Base-by-base conservation (phyloP, 1,140 invertebrate species). In the Oryctes rhinoceros region DNA sequence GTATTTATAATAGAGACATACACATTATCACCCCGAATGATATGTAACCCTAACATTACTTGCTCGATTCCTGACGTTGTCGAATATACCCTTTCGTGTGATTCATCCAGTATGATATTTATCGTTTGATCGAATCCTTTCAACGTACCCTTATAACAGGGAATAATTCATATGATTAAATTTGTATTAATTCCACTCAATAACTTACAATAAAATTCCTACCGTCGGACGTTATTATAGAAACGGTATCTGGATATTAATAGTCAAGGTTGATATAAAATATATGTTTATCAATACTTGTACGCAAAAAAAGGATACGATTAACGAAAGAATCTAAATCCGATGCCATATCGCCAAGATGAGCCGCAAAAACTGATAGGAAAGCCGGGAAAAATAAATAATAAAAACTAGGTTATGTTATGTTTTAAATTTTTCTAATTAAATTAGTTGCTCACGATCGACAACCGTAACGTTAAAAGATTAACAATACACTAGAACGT, bases 81-180 rank as follows among this genome's bases (percentile, higher is more conserved):
- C 79, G 96, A 98, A 87, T 97, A 99, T 15, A 99, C 97, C 86
- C 98, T 90, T 89, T 99, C 98, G 88, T 99, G 97, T 79, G 97
- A 98, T 88, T 99, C 98, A 87, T 99, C 97, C 47, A 99, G 90
- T 85, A 99, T 98, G 81, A 99, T 91, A 86, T 99, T 99, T 80
- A 99, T 98, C 20, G 97, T 98, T 89, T 99, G 98, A 89, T 99
- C 98, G 90, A 99, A 99, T 67, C 96, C 96, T 88, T 96, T 96
- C 76, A 96, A 87, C 2, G 93, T 95, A 49, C 94, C 96, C 94
- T 96, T 83, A 84, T 91, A 91, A 80, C 39, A 24, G 37, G 3
- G 20, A 47, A 48, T 30, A 47, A 1, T 35, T 7, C n/a, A 47
- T 10, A 20, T 7, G 18, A 18, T 20, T 79, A 74, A 80, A 49